Base-by-base conservation (phyloP, 2,888 invertebrate genomes). In the Cyrtodaria siliqua region DNA sequence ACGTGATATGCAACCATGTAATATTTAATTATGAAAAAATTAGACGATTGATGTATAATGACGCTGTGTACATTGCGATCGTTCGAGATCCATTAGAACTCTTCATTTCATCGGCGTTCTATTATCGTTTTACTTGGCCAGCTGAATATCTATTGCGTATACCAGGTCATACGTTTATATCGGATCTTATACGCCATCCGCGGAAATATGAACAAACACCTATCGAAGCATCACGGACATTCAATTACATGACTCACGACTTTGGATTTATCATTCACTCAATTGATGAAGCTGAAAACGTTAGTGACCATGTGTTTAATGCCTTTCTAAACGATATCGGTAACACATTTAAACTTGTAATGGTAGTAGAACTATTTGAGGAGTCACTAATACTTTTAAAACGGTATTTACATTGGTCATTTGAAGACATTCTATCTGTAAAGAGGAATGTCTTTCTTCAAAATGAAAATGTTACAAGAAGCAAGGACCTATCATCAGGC, bases 1-100 rank as follows among this genome's bases (percentile, higher is more conserved):
- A 66, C 49, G 56, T 66, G 2, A 16, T 63, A 3, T 63, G 63
- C 23, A 63, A 63, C 20, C 63, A 63, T 53, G 63, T 27, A 1
- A n/a, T 53, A 8, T 63, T 63, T 18, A 63, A 63, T 18, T n/a
- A 52, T 12, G 16, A 24, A 8, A 40, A 42, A 12, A 40, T 63
- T 14, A 40, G 18, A 26, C 6, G 12, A 14, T n/a, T 53, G n/a
- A 12, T 53, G 40, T 27, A 53, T 24, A 26, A 52, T 18, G 63
- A 63, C 27, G 33, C 66, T 8, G 27, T 47, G 12, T 66, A 56
- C 18, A 12, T 66, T n/a, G 66, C 56, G 8, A 66, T 66, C 27
- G 49, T 66, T 3, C 26, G 66, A 20, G 47, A 66, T 1, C 66
- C 66, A 0, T 33, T 66, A 6, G n/a, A 40, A 4, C 26, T 6